These are phyloP conservation scores for Pantherophis vulpinus DNA, from an alignment of 2,797 vertebrate species.

Conservation along the genomic window DNA sequence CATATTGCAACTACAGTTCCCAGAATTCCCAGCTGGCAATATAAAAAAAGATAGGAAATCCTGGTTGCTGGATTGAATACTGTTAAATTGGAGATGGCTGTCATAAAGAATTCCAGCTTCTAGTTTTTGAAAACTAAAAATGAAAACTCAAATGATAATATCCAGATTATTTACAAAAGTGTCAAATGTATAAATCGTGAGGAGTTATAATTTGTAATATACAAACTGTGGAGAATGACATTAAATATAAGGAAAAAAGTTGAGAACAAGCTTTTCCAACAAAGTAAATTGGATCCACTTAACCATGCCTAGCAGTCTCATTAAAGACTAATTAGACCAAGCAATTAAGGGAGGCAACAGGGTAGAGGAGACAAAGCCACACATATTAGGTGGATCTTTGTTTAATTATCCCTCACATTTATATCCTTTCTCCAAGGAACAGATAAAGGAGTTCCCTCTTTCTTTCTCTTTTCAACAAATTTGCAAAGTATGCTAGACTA, in stretches of 20 bases:
- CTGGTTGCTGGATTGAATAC: neutral
- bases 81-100: neutral
- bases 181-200: neutral
- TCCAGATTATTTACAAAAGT: neutral
- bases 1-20: neutral
- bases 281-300: neutral
- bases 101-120: neutral
- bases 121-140: neutral
- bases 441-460: neutral
- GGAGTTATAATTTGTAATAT: neutral
- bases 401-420: neutral
- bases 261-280: neutral
- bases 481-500: neutral
- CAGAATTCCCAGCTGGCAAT: neutral
- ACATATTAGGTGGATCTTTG: neutral
- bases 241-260: neutral
- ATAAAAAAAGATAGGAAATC: neutral
- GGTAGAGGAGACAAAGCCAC: neutral
- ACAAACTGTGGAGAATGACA: neutral
- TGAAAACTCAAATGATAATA: neutral
- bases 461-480: neutral
- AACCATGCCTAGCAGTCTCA: neutral
- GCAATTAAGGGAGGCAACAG: neutral
- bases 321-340: neutral
- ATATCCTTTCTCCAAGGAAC: neutral